These are phyloP conservation scores for Drosophila takahashii DNA, from an alignment of 1,140 invertebrate genomes.

Conservation along the genomic window DNA sequence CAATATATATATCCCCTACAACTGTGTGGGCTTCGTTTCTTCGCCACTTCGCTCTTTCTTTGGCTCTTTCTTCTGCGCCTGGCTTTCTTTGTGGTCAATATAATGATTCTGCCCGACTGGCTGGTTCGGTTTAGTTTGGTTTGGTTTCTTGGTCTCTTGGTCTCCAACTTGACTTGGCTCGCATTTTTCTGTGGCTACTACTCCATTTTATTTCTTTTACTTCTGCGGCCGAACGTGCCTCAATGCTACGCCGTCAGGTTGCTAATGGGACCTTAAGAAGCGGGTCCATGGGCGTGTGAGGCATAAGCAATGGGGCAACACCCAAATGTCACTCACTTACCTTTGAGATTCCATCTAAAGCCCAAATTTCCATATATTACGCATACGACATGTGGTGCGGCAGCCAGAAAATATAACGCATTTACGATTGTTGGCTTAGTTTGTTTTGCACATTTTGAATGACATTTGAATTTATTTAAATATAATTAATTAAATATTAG, in stretches of 20 bases:
- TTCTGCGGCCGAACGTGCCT: constrained; percentile 50
- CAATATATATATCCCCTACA: constrained; percentile 29
- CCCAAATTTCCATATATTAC: constrained; percentile 15
- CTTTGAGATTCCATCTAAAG: constrained; percentile 1
- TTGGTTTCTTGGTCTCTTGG: constrained; percentile 17
- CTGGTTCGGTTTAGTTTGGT: constrained; percentile 40
- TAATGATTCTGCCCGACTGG: constrained; percentile 70
- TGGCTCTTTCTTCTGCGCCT: constrained; percentile 59
- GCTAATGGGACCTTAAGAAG: constrained; percentile 43
- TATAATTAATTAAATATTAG: constrained; percentile 50
- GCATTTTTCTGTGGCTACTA: constrained; percentile 65
- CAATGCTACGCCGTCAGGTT: constrained; percentile 67
- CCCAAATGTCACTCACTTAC: constrained; percentile 26
- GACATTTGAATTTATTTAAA: constrained; percentile 75
- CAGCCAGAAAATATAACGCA: neutral
- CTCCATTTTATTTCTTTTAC: constrained; percentile 44
- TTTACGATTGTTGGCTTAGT: constrained; percentile 25
- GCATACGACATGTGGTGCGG: constrained; percentile 26
- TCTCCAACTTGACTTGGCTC: constrained; percentile 26
- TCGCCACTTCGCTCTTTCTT: constrained; percentile 42
- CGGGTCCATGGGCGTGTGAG: constrained; percentile 35
- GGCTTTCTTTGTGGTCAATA: constrained; percentile 80
- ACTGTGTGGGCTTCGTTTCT: constrained; percentile 47
- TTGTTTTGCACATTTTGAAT: constrained; percentile 75
- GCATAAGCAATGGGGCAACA: constrained; percentile 65